Base-by-base conservation (phyloP, 1,140 invertebrate genomes). In the Ctenoplectra terminalis region DNA sequence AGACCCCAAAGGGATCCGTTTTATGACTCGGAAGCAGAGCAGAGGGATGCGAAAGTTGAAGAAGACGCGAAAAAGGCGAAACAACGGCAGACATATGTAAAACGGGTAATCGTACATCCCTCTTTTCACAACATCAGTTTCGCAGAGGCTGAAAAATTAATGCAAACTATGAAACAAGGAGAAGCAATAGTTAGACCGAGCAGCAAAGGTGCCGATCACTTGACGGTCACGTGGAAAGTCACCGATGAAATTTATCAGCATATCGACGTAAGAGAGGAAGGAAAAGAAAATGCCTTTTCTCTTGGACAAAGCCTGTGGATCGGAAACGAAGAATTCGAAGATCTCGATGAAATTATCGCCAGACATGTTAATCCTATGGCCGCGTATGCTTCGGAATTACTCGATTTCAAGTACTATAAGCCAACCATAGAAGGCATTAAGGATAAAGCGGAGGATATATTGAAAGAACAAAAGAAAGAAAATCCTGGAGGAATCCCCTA, bases 171-270 rank as follows among this genome's bases (percentile, higher is more conserved):
- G 96, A 98, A 99, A 85, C 98, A 99, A 93, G 99, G 99, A 9
- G 99, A 99, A 90, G 98, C 98, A 3, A 97, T 99, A 31, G 96
- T 99, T 48, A 94, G 99, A 60, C 99, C 99, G 2, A 99, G 98
- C 61, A 99, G 98, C 92, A 99, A 99, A 95, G 99, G 98, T 58
- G 95, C 96, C 2, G 98, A 99, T 93, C 98, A 99, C 93, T 93
- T 99, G 61, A 99, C 99, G 0, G 97, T 99, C 1, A 99, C 99
- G 0, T 99, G 99, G 99, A 99, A 99, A 93, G 98, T 99, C 0
- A 95, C 97, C 7, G 98, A 99, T 66, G 96, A 96, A 23, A 97
- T 99, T 78, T 98, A 97, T 90, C 98, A 99, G 92, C 99, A 99
- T 91, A 98, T 99, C 72, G 98, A 99, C 91, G 96, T 99, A 0